Evolutionary conservation across 2,888 invertebrate genomes (phyloP).

Genomic region (Tipula helvola): DNA sequence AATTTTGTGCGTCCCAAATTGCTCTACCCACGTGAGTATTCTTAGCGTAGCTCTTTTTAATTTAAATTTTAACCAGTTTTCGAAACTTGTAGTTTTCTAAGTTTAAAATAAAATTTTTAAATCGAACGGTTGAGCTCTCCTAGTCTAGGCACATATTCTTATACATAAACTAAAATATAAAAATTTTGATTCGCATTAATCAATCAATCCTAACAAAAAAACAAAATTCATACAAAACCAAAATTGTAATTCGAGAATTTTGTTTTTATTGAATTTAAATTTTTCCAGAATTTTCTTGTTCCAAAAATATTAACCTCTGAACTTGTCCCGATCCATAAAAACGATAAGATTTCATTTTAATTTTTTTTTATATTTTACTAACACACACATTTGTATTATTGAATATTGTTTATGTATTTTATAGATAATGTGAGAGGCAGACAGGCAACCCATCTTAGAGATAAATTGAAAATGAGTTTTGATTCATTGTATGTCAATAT

Average conservation of each 20-base stretch:
- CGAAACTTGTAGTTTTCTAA: too few species aligned
- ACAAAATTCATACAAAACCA: not conserved
- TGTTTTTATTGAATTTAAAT: not conserved
- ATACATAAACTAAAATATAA: too few species aligned
- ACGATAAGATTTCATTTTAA: not conserved
- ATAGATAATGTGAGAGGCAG: not conserved
- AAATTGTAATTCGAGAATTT: not conserved
- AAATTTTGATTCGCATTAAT: not conserved
- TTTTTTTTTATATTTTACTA: not conserved
- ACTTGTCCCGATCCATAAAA: not conserved
- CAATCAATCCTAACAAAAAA: not conserved
- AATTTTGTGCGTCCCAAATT: too few species aligned
- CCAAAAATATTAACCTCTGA: not conserved
- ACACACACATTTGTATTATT: not conserved
- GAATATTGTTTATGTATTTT: not conserved
- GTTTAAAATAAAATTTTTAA: too few species aligned
- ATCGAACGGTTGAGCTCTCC: too few species aligned
- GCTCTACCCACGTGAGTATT: too few species aligned
- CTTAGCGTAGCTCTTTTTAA: too few species aligned
- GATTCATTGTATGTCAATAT: constrained; percentile 4
- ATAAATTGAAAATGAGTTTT: not conserved
- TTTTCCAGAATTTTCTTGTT: not conserved
- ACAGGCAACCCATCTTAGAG: not conserved
- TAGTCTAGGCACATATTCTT: too few species aligned
- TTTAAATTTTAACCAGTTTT: too few species aligned